phyloP scores from a whole-genome alignment of 2,797 vertebrate species.

The Oreochromis mossambicus region DNA sequence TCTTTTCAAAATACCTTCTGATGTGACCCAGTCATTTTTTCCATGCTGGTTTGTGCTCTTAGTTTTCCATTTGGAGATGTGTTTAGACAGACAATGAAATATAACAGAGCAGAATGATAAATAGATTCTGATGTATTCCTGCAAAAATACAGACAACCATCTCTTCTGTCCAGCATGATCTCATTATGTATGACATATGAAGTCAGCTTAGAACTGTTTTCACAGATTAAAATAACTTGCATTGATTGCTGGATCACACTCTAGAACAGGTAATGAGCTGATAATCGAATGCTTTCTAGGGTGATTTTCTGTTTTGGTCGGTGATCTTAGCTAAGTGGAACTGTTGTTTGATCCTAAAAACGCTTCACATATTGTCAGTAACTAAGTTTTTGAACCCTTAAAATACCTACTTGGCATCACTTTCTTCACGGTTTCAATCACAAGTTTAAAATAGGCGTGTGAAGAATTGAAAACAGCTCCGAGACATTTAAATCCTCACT shows the following conservation, averaged over 20 bases:
- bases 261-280: not conserved
- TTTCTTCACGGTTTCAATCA: not conserved
- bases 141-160: conserved; percentile 28
- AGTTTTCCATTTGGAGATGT: conserved; percentile 53
- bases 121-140: conserved; percentile 42
- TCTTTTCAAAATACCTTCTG: conserved; percentile 46
- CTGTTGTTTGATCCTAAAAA: not conserved
- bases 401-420: not conserved
- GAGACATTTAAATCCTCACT: not conserved
- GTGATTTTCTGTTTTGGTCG: not conserved
- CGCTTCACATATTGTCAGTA: not conserved
- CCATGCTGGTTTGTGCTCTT: conserved; percentile 47
- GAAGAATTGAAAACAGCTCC: not conserved
- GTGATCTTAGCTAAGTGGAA: not conserved
- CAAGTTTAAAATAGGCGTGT: not conserved
- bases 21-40: conserved; percentile 53
- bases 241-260: not conserved
- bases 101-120: conserved; percentile 46
- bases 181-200: conserved; percentile 40
- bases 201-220: conserved; percentile 24
- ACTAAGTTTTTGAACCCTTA: not conserved
- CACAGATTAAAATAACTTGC: conserved; percentile 4
- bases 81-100: conserved; percentile 58
- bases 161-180: conserved; percentile 38
- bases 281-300: not conserved